Base-by-base conservation (phyloP, 2,888 invertebrate genomes). In the Clunio marinus region DNA sequence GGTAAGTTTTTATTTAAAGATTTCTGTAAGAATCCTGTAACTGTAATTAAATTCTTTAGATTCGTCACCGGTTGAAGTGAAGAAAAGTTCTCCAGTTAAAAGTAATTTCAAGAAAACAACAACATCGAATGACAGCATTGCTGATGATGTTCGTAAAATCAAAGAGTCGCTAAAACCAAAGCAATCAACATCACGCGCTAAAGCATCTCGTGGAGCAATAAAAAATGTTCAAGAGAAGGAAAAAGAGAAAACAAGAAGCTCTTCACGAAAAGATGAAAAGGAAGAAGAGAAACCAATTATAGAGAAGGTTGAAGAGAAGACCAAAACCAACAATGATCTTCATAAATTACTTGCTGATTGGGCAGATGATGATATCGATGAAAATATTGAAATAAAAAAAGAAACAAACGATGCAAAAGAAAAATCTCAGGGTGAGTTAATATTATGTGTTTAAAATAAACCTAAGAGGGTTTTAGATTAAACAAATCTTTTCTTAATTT, bases 281-380 rank as follows among this genome's bases (percentile, higher is more conserved):
- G 10, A 7, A 7, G 32, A 7, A 7, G 10, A 32, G 10, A 79
- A 78, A 59, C 78, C 80, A 60, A 72, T 69, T 13, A 71, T 70
- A 45, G 57, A 70, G 3, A 75, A 76, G 69, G 75, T 76, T 17
- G 79, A 80, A 73, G 72, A 74, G 24, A 84, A 84, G 72, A 81
- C 15, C 5, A 37, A 55, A 20, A 15, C 32, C 37, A 35, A 10
- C 70, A 71, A 71, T 69, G 86, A 87, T 76, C 84, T 89, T 71
- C 84, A 86, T 70, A 86, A 87, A 72, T 79, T 91, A 51, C 77
- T 91, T 69, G 88, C 88, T 1, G 91, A 91, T 74, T 91, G 91
- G 90, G 86, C 86, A 71, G 89, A 89, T 72, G 85, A 82, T 70
- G 82, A 81, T 17, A 80, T 81, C 41, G 81, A 81, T 32, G 32